phyloP scores from a whole-genome alignment of 2,113 vertebrate genomes.

The Bufo gargarizans region DNA sequence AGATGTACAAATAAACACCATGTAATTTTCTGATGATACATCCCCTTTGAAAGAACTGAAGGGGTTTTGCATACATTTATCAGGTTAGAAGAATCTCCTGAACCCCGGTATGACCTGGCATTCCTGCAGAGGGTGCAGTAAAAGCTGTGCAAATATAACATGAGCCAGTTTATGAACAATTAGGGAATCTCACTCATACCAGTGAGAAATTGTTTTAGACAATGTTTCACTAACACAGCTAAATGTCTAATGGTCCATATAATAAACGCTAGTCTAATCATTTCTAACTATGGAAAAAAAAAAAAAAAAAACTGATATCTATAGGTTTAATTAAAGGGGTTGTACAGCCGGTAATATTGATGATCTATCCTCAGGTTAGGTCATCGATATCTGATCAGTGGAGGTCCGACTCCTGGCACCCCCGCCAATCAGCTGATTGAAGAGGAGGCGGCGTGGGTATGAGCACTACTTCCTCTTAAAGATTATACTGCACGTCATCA shows the following conservation, averaged over 20 bases:
- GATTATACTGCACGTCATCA: no score
- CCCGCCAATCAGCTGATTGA: no score
- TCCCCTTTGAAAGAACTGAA: neutral
- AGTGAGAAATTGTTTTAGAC: neutral
- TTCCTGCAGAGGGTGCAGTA: slow-evolving; percentile 34
- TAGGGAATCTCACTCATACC: neutral
- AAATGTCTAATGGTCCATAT: neutral
- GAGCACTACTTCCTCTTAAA: no score
- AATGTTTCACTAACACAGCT: neutral
- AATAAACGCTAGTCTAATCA: neutral
- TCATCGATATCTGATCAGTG: no score
- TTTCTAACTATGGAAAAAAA: no score
- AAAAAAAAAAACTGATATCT: no score
- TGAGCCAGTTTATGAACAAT: neutral
- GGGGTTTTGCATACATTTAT: neutral
- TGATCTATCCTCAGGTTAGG: no score
- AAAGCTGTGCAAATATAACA: slow-evolving; percentile 10
- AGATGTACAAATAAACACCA: no score
- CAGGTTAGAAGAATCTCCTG: neutral
- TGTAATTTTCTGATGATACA: neutral
- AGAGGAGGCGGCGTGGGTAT: no score
- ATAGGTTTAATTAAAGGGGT: no score
- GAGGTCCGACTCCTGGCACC: no score
- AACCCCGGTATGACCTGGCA: slow-evolving; percentile 40
- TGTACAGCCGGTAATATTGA: no score